phyloP scores from a whole-genome alignment of 2,888 invertebrate genomes.

The Artemia sinica region DNA sequence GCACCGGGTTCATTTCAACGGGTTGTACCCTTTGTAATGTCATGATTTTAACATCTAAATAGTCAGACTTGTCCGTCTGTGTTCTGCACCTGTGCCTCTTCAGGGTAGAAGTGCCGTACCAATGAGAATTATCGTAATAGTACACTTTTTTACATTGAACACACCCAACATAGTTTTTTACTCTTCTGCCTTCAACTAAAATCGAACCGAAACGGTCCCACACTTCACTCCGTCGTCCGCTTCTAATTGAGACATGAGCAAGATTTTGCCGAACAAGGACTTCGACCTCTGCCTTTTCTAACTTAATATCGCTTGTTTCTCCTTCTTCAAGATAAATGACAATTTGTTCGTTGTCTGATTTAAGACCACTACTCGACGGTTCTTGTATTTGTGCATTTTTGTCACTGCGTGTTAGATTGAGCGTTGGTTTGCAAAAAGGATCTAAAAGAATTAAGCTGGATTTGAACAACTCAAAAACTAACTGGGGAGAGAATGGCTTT shows the following conservation, averaged over 20 bases:
- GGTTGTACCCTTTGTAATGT: neutral
- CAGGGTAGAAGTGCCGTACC: conserved; percentile 21
- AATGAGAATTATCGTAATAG: conserved; percentile 20
- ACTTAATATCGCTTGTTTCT: neutral
- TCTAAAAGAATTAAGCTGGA: neutral
- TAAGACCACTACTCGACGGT: neutral
- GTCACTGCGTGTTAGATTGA: neutral
- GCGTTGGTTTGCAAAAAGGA: neutral
- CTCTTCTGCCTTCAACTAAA: conserved; percentile 19
- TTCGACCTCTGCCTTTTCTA: conserved; percentile 11
- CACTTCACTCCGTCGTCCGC: conserved; percentile 13
- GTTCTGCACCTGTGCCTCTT: conserved; percentile 20
- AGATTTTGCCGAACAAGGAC: conserved; percentile 1
- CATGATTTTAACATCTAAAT: neutral
- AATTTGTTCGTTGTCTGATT: neutral
- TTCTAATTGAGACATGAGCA: neutral
- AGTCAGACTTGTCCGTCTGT: neutral
- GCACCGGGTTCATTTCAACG: neutral
- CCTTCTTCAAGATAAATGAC: neutral
- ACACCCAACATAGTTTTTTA: conserved; percentile 21
- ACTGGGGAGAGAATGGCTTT: too few relatives aligned
- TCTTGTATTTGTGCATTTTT: neutral
- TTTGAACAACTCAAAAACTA: too few relatives aligned
- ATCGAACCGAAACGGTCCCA: conserved; percentile 22
- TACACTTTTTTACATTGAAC: conserved; percentile 21